Base-by-base conservation (phyloP, 2,888 invertebrate genomes). In the Marasmarcha lunaedactyla region DNA sequence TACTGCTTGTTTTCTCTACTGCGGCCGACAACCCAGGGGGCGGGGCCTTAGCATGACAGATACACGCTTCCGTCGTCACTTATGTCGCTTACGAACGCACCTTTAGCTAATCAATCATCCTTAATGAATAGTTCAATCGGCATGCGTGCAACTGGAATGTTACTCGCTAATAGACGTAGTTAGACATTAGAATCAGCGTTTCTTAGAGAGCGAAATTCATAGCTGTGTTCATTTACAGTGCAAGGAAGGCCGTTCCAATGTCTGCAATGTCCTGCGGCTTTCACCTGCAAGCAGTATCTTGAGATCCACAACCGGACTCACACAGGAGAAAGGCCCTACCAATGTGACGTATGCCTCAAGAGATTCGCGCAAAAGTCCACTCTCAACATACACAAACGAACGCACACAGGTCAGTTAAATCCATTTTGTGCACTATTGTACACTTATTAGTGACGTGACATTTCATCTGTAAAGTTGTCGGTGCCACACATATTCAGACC, bases 311-410 rank as follows among this genome's bases (percentile, higher is more conserved):
- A 81, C 64, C 81, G 84, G 63, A 84, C 84, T 58, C 84, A 84
- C 71, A 84, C 84, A 48, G 84, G 84, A 54, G 84, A 85, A 65
- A 74, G 85, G 41, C 85, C 85, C 49, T 86, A 85, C 69, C 84
- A 91, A 71, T 92, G 91, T 69, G 90, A 90, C 66, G 85, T 90
- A 47, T 92, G 91, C 68, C 86, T 89, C 67, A 92, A 92, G 78
- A 85, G 90, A 63, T 92, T 92, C 81, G 91, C 91, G 52, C 92
- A 92, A 79, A 91, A 92, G 71, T 91, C 91, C 52, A 91, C 91
- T 56, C 84, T 92, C 56, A 92, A 92, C 70, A 92, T 91, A 58
- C 92, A 92, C 79, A 91, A 90, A 78, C 81, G 91, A 64, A 90
- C 90, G 56, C 92, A 92, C 78, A 90, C 91, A 60, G 86, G 86